Evolutionary conservation across 35 echinoderm and acorn worm species (phyloP).

Genomic region (Patiria miniata): DNA sequence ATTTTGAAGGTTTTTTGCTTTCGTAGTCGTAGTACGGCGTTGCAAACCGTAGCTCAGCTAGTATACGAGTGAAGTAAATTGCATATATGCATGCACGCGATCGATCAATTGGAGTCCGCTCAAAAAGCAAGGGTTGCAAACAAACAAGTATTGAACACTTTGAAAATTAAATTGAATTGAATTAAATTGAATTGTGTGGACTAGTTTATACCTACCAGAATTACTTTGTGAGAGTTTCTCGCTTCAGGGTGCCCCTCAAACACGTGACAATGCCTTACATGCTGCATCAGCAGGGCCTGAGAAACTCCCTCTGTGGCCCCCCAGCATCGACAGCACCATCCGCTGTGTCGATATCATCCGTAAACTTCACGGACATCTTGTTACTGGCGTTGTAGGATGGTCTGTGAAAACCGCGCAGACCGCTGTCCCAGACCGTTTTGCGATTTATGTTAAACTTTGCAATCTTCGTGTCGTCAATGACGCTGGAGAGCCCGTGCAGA

Average conservation of each 20-base stretch:
- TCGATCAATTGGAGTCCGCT: too few relatives aligned
- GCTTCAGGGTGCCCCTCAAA: slow-evolving; percentile 15
- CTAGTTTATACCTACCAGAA: background rate
- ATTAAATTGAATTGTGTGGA: background rate
- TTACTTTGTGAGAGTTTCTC: background rate
- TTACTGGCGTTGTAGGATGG: background rate
- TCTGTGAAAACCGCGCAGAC: slow-evolving; percentile 6
- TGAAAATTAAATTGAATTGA: background rate
- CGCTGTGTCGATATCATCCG: background rate
- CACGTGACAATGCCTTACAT: background rate
- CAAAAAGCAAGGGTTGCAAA: too few relatives aligned
- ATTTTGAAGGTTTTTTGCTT: too few relatives aligned
- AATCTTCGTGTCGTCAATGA: background rate
- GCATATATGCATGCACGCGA: too few relatives aligned
- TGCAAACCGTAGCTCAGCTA: too few relatives aligned
- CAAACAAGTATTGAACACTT: background rate
- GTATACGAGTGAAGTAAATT: too few relatives aligned
- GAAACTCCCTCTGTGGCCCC: slow-evolving; percentile 27
- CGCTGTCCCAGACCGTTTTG: slow-evolving; percentile 30
- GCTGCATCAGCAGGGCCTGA: background rate
- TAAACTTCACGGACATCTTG: slow-evolving; percentile 19
- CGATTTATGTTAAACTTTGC: background rate
- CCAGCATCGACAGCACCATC: slow-evolving; percentile 29
- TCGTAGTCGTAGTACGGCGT: too few relatives aligned
- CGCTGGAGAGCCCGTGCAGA: background rate